Percentiles rank a stretch among this genome's conserved stretches.
Conservation (phyloP, 53 echinoderm and acorn worm genomes). For the Holothuria scabra region DNA sequence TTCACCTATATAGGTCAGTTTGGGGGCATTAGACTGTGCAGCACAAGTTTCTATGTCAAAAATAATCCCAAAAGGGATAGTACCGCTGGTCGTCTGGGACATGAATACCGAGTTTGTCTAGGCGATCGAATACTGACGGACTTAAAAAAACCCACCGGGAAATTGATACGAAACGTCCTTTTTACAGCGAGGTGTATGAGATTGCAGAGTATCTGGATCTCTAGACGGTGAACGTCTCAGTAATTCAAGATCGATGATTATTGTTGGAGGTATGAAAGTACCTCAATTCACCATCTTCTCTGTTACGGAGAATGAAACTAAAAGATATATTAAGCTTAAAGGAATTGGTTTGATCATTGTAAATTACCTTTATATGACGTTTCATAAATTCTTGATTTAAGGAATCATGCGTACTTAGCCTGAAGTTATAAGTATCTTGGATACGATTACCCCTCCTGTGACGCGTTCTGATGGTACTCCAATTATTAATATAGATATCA, state of each 20-base stretch:
- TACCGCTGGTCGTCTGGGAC: neutral
- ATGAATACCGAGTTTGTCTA: too few species aligned
- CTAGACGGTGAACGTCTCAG: too few species aligned
- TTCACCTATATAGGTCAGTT: slow-evolving; percentile 19
- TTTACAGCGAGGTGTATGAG: too few species aligned
- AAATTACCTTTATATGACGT: neutral
- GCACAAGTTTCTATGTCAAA: slow-evolving; percentile 9
- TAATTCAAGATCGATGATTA: neutral
- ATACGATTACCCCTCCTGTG: slow-evolving; percentile 1
- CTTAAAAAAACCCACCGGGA: too few species aligned
- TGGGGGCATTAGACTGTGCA: neutral
- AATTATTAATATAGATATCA: slow-evolving; percentile 11
- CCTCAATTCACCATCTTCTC: neutral
- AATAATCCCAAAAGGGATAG: slow-evolving; percentile 2
- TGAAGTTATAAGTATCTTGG: slow-evolving; percentile 13
- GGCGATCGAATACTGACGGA: too few species aligned
- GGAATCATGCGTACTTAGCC: neutral
- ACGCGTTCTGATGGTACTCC: neutral
- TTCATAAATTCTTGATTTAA: neutral
- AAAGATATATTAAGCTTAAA: slow-evolving; percentile 14
- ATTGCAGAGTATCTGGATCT: too few species aligned
- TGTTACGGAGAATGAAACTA: neutral
- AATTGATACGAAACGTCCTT: too few species aligned
- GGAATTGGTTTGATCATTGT: neutral
- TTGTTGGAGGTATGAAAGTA: slow-evolving; percentile 18